phyloP scores from a whole-genome alignment of 2,888 invertebrate genomes.

The Exocentrus adspersus region DNA sequence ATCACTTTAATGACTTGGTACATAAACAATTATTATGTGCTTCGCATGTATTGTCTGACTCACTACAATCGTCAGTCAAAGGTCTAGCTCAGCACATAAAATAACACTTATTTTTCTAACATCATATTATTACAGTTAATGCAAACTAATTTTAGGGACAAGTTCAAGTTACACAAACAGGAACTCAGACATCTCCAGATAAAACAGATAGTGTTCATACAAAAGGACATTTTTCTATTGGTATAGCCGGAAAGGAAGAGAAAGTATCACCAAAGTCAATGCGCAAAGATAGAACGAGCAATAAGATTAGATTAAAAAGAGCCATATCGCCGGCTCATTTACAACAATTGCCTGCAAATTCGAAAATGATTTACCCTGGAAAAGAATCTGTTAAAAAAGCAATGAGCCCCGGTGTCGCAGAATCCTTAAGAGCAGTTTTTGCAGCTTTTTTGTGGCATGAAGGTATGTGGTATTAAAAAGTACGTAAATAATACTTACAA shows the following conservation, averaged over 20 bases:
- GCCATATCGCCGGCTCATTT: conserved; percentile 61
- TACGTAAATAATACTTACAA: too few relatives aligned
- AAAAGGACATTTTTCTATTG: conserved; percentile 71
- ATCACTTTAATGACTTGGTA: too few relatives aligned
- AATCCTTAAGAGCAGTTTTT: conserved; percentile 92
- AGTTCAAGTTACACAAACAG: conserved; percentile 69
- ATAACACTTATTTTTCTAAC: too few relatives aligned
- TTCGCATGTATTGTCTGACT: too few relatives aligned
- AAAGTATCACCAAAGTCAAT: conserved; percentile 67
- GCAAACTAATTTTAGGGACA: conserved; percentile 55
- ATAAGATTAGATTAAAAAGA: conserved; percentile 65
- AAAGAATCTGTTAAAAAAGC: conserved; percentile 81
- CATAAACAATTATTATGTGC: too few relatives aligned
- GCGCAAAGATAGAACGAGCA: conserved; percentile 67
- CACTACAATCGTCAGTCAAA: too few relatives aligned
- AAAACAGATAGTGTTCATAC: conserved; percentile 56
- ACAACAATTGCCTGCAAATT: conserved; percentile 60
- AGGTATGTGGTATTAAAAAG: conserved; percentile 64
- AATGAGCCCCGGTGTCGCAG: conserved; percentile 90
- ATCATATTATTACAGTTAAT: too few relatives aligned
- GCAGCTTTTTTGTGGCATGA: conserved; percentile 98
- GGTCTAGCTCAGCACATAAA: too few relatives aligned
- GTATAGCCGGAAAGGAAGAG: conserved; percentile 67
- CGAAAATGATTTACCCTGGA: conserved; percentile 55
- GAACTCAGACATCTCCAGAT: conserved; percentile 79